Percentiles rank a stretch among this genome's conserved stretches.
Evolutionary conservation across 2,797 vertebrate genomes (phyloP).

Genomic region (Balearica regulorum): DNA sequence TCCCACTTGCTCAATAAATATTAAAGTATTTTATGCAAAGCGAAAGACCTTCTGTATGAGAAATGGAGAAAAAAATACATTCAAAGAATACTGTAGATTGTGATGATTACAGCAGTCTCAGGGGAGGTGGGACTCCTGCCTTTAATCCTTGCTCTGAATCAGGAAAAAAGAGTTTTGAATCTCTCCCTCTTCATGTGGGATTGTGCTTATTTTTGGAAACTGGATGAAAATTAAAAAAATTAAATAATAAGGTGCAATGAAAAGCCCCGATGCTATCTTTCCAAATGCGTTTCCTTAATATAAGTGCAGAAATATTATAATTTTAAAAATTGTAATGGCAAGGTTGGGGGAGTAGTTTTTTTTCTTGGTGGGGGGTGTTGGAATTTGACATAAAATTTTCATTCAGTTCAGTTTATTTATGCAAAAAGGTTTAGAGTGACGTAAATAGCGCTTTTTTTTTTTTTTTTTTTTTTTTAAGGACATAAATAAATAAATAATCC

Average conservation of each 20-base stretch:
- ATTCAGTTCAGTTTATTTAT: background rate
- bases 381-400: background rate
- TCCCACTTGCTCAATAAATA: constrained; percentile 9
- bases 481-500: background rate
- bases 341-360: rapidly evolving
- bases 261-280: background rate
- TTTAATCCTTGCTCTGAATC: background rate
- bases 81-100: background rate
- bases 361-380: background rate
- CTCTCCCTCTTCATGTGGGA: background rate
- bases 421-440: background rate
- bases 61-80: background rate
- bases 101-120: background rate
- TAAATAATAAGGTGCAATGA: background rate
- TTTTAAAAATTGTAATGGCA: background rate
- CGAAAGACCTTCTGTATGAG: background rate
- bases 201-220: background rate
- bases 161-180: background rate
- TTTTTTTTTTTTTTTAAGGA: background rate
- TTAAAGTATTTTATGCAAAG: constrained; percentile 46
- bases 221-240: background rate
- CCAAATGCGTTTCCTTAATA: background rate
- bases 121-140: background rate
- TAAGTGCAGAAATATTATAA: background rate
- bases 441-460: background rate